Evolutionary conservation across 1,140 invertebrate genomes (phyloP), one percentile per base, ranked within the genome.

Genomic region (Aphidius ervi): DNA sequence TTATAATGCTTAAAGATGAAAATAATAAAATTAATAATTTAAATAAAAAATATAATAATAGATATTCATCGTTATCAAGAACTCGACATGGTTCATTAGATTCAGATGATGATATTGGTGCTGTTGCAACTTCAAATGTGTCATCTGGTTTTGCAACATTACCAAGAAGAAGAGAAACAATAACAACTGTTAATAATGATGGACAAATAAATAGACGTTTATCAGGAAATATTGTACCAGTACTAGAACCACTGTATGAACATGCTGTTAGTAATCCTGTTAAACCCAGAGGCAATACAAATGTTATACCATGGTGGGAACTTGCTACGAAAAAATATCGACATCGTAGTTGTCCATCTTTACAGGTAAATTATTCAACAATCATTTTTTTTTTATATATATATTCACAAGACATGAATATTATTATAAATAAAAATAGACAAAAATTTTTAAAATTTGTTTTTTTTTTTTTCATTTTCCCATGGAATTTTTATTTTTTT

Each of bases 221-320:
- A 16, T 78, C 76, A 2, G 76, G 75, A 2, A 78, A 71, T 41
- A 31, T 31, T 31, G 68, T 71, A 20, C 69, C 71, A 1, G 59
- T 67, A 7, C 68, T 82, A 42, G 81, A 82, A 61, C 78, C 80
- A 31, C 72, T 82, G 46, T 78, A 74, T 64, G 80, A 81, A 64
- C 79, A 80, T 61, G 71, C 76, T 5, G 73, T 74, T 20, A 78
- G 76, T 55, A 67, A 78, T 68, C 72, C 75, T 9, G 70, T 77
- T 8, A 74, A 67, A 47, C 73, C 75, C 3, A 72, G 76, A 55
- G 66, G 56, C 52, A 57, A 63, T 3, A 70, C 71, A 23, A 72
- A 70, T 56, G 67, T 77, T 50, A 85, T 93, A 47, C 91, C 91
- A 0, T 93, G 91, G 91, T 93, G 90, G 87, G 91, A 92, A 76